A percentile compares a stretch with the other conserved stretches of the same genome.
Conservation (phyloP, 2,797 vertebrate genomes). For the Chaunax sp. region DNA sequence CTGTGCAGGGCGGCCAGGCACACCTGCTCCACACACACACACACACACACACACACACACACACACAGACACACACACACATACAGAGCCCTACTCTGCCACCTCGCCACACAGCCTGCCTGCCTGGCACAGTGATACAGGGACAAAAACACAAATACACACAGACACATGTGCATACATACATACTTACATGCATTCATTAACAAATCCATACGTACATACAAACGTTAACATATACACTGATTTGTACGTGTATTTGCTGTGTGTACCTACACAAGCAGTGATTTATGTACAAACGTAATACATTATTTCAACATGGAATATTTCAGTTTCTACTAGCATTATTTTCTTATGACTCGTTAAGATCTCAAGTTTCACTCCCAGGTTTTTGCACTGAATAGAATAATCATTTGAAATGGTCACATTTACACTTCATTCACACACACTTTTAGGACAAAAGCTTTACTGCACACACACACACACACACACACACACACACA, state of each 20-base stretch:
- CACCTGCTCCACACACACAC: slow-evolving; percentile 81
- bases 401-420: slow-evolving; percentile 54
- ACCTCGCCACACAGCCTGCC: slow-evolving; percentile 72
- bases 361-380: slow-evolving; percentile 31
- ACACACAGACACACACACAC: slow-evolving; percentile 42
- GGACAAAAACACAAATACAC: slow-evolving; percentile 58
- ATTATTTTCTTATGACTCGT: slow-evolving; percentile 10
- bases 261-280: slow-evolving; percentile 19
- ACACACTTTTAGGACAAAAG: slow-evolving; percentile 42
- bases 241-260: slow-evolving; percentile 22
- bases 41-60: slow-evolving; percentile 52
- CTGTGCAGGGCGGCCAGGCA: slow-evolving; percentile 81
- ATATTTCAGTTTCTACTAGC: background rate
- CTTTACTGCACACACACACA: background rate
- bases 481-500: slow-evolving; percentile 16
- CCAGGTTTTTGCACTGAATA: slow-evolving; percentile 19
- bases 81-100: slow-evolving; percentile 65
- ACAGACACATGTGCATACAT: slow-evolving; percentile 23
- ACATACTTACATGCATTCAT: slow-evolving; percentile 33
- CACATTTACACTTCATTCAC: slow-evolving; percentile 53
- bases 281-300: background rate
- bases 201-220: slow-evolving; percentile 31
- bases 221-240: slow-evolving; percentile 26
- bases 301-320: slow-evolving; percentile 1
- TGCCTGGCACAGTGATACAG: slow-evolving; percentile 62